phyloP scores from a whole-genome alignment of 2,113 vertebrate species.

The Sinosuthora webbiana region DNA sequence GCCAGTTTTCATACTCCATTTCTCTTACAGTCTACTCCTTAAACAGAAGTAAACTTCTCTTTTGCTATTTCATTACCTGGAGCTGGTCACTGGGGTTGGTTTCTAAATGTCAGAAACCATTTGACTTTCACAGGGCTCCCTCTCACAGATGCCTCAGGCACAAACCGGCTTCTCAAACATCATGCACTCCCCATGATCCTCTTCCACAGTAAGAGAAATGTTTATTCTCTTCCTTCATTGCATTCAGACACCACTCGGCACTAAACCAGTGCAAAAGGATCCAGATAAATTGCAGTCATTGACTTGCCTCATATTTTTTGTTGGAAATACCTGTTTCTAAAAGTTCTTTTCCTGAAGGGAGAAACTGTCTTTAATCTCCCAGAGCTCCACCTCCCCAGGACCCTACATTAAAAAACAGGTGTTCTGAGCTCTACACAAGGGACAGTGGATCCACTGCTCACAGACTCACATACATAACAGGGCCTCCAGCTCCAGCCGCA shows the following conservation, averaged over 20 bases:
- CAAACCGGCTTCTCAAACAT: not conserved
- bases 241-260: not conserved
- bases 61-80: not conserved
- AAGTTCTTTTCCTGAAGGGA: not conserved
- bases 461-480: fast-evolving
- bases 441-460: not conserved
- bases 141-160: fast-evolving
- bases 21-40: not conserved
- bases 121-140: not conserved
- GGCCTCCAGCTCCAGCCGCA: not conserved
- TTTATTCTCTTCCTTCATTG: not conserved
- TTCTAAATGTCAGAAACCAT: not conserved
- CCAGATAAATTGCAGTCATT: not conserved
- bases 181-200: fast-evolving
- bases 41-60: not conserved
- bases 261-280: not conserved
- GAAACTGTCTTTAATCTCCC: not conserved
- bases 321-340: not conserved
- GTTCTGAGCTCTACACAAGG: fast-evolving
- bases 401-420: fast-evolving
- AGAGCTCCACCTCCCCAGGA: not conserved
- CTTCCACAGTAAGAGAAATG: not conserved
- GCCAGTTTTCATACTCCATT: not conserved
- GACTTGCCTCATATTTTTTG: not conserved
- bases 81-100: not conserved